Percentiles rank a stretch among this genome's conserved stretches.
These are phyloP conservation scores for Halictus quadricinctus DNA, from an alignment of 2,888 invertebrate genomes.

Conservation along the genomic window DNA sequence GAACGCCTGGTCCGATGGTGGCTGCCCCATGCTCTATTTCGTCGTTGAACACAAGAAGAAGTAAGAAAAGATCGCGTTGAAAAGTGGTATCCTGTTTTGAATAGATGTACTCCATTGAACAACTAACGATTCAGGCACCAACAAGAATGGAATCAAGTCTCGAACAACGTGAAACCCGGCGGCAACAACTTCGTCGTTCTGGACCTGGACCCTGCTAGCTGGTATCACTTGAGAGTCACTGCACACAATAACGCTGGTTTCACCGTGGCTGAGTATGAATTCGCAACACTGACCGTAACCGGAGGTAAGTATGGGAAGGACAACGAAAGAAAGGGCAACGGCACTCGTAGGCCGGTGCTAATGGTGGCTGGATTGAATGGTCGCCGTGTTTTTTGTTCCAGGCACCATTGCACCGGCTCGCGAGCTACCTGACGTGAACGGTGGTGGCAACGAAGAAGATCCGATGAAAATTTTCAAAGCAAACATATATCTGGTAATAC, in stretches of 20 bases:
- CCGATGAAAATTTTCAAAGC: slow-evolving; percentile 94
- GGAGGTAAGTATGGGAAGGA: slow-evolving; percentile 88
- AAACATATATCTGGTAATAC: slow-evolving; percentile 96
- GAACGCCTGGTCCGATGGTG: slow-evolving; percentile 96
- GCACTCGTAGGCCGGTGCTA: slow-evolving; percentile 77
- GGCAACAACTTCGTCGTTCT: slow-evolving; percentile 95
- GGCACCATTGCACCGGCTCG: slow-evolving; percentile 97
- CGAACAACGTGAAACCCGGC: slow-evolving; percentile 95
- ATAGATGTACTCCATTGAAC: too few relatives aligned
- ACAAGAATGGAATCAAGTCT: slow-evolving; percentile 96
- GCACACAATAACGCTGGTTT: slow-evolving; percentile 98
- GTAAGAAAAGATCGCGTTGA: slow-evolving; percentile 83
- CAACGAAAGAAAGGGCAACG: slow-evolving; percentile 11
- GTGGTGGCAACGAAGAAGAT: slow-evolving; percentile 86
- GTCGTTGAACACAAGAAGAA: slow-evolving; percentile 97
- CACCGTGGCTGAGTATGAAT: slow-evolving; percentile 97
- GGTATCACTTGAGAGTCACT: slow-evolving; percentile 96
- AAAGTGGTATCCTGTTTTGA: not conserved
- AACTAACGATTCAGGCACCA: slow-evolving; percentile 85
- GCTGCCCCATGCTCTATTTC: slow-evolving; percentile 97
- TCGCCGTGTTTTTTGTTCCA: slow-evolving; percentile 86
- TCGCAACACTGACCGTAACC: slow-evolving; percentile 95
- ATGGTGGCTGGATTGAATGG: slow-evolving; percentile 76
- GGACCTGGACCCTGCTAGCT: slow-evolving; percentile 95
- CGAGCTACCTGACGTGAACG: slow-evolving; percentile 89